Evolutionary conservation across 2,113 vertebrate species (phyloP), one percentile per base, ranked within the genome.

Genomic region (Coregonus clupeaformis): DNA sequence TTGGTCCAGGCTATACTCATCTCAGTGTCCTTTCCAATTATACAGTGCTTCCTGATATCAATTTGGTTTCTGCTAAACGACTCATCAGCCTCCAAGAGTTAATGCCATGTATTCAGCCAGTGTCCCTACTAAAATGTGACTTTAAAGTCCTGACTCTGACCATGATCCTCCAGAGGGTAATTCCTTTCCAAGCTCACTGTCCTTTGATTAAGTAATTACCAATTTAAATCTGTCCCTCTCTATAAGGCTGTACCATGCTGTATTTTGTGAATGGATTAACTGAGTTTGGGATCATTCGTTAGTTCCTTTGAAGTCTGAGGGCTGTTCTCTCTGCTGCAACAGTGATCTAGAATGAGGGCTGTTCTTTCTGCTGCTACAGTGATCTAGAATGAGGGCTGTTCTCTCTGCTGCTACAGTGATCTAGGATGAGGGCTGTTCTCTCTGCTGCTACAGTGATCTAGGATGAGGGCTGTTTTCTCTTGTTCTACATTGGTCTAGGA

Each of bases 121-220:
- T 79, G 73, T 80, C 71, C 82, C 71, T 86, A 73, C 74, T 80
- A 77, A 80, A 86, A 84, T 86, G 83, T 79, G 85, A 85, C 86
- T 82, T 72, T 68, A 45, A 85, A 78, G 80, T 87, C 63, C 64
- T 69, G 75, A 84, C 80, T 88, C 79, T 71, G 85, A 76, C 79
- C 47, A 30, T 49, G 47, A 36, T 68, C n/a, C 30, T 68, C 73
- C 78, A 77, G 70, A 73, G 75, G 75, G 42, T 71, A 16, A 76
- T 80, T 84, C 80, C 52, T 79, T 75, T 86, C 83, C 83, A 84
- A 84, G 82, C 73, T 60, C 20, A 69, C 24, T 45, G 11, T 52
- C 65, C 47, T 87, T 80, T 84, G 86, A 80, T 89, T 62, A 81
- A 82, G 88, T 69, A 84, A 88, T 87, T 16, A 45, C 5, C 55